Evolutionary conservation across 2,888 invertebrate genomes (phyloP).

Genomic region (Dromius quadrimaculatus): DNA sequence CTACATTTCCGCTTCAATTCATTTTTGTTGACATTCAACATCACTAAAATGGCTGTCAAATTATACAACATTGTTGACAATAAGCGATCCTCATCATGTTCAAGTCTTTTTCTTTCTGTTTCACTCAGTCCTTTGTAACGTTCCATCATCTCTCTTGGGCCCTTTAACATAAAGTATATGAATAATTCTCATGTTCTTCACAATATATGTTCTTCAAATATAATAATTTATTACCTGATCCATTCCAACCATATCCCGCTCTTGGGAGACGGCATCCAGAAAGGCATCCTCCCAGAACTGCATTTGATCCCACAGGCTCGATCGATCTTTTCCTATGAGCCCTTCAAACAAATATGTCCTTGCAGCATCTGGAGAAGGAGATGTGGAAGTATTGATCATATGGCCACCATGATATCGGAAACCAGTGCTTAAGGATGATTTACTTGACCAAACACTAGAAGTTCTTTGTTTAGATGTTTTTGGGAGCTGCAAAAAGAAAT

Average conservation of each 20-base stretch:
- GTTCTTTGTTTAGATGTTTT: slow-evolving; percentile 82
- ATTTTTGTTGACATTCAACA: slow-evolving; percentile 88
- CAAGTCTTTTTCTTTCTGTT: slow-evolving; percentile 92
- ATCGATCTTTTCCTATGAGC: slow-evolving; percentile 83
- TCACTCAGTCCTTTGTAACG: slow-evolving; percentile 94
- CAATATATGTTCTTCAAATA: too few relatives aligned
- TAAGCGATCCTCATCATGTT: slow-evolving; percentile 97
- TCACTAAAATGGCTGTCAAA: slow-evolving; percentile 93
- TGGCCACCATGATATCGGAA: slow-evolving; percentile 90
- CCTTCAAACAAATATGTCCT: slow-evolving; percentile 95
- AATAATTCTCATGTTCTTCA: slow-evolving; percentile 7
- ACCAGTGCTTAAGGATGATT: slow-evolving; percentile 88
- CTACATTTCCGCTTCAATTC: slow-evolving; percentile 89
- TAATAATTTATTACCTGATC: slow-evolving; percentile 77
- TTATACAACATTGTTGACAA: slow-evolving; percentile 97
- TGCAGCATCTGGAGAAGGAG: slow-evolving; percentile 91
- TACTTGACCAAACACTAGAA: slow-evolving; percentile 92
- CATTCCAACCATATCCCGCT: slow-evolving; percentile 99
- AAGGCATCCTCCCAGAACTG: slow-evolving; percentile 99
- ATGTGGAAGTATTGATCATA: slow-evolving; percentile 84
- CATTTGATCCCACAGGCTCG: slow-evolving; percentile 97
- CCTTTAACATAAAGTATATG: slow-evolving; percentile 64
- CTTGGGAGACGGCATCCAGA: slow-evolving; percentile 96
- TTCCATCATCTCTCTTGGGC: slow-evolving; percentile 99
- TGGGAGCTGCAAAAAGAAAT: slow-evolving; percentile 71